Evolutionary conservation across 2,797 vertebrate genomes (phyloP).

Genomic region (Tapirus indicus): DNA sequence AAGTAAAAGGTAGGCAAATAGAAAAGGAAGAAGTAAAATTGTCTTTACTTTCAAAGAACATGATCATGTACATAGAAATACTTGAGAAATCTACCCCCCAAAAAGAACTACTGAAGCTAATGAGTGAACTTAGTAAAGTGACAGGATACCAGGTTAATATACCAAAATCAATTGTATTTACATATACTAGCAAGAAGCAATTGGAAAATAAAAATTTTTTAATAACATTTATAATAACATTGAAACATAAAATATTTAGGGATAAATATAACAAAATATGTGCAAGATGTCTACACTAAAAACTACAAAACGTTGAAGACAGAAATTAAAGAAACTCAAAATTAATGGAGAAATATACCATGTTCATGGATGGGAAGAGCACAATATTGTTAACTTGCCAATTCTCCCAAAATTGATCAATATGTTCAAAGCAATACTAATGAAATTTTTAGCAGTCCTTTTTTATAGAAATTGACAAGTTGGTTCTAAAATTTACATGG

Average conservation of each 20-base stretch:
- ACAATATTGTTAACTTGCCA: neutral
- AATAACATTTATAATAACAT: neutral
- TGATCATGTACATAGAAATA: neutral
- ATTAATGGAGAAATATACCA: neutral
- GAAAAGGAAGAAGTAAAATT: conserved; percentile 4
- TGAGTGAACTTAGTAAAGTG: conserved; percentile 37
- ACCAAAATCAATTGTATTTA: neutral
- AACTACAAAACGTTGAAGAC: neutral
- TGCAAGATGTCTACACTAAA: neutral
- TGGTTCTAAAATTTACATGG: conserved; percentile 26
- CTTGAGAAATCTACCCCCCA: neutral
- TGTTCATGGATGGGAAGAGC: neutral
- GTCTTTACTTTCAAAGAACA: conserved; percentile 45
- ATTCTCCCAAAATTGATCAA: neutral
- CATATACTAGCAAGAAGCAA: neutral
- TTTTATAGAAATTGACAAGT: conserved; percentile 21
- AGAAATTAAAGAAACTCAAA: conserved; percentile 15
- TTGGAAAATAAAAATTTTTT: neutral
- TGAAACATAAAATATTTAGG: conserved; percentile 33
- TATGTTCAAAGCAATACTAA: neutral
- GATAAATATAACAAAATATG: conserved; percentile 1
- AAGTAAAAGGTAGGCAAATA: neutral
- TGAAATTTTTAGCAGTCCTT: neutral
- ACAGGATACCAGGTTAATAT: neutral
- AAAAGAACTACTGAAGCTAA: neutral